Percentiles rank a stretch among this genome's conserved stretches.
Conservation (phyloP, 2,888 invertebrate genomes). For the Trachelus stipa region DNA sequence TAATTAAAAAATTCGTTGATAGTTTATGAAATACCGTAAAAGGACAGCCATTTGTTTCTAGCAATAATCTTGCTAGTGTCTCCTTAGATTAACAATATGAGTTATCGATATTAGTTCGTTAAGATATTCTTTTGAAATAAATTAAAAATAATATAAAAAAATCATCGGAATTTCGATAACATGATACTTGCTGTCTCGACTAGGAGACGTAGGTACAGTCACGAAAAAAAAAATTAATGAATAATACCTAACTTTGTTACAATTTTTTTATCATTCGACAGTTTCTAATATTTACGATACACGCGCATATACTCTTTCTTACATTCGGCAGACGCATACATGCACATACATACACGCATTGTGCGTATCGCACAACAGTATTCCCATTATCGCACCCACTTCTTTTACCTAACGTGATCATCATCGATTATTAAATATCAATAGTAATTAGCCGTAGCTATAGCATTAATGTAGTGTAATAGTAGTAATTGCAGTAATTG, state of each 20-base stretch:
- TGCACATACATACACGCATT: slow-evolving; percentile 18
- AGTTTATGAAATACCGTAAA: slow-evolving; percentile 30
- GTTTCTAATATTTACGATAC: slow-evolving; percentile 1
- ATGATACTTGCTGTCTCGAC: slow-evolving; percentile 24
- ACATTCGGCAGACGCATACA: slow-evolving; percentile 21
- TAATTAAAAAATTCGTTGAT: slow-evolving; percentile 42
- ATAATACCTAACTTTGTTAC: slow-evolving; percentile 12
- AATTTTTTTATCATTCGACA: slow-evolving; percentile 1
- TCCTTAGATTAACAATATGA: slow-evolving; percentile 21
- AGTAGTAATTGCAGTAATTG: not conserved
- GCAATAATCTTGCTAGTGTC: slow-evolving; percentile 16
- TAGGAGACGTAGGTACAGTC: slow-evolving; percentile 29
- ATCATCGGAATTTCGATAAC: slow-evolving; percentile 19
- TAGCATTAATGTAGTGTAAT: slow-evolving; percentile 17
- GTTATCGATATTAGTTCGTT: slow-evolving; percentile 26
- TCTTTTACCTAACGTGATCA: not conserved
- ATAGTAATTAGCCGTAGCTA: slow-evolving; percentile 23
- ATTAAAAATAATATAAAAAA: slow-evolving; percentile 13
- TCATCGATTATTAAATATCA: slow-evolving; percentile 25
- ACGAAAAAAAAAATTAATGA: slow-evolving; percentile 20
- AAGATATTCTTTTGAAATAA: slow-evolving; percentile 6
- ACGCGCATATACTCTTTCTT: slow-evolving; percentile 14
- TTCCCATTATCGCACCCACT: not conserved
- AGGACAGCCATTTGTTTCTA: slow-evolving; percentile 28
- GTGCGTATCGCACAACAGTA: not conserved